A percentile compares a stretch with the other conserved stretches of the same genome.
These are phyloP conservation scores for Willisornis vidua DNA, from an alignment of 2,113 vertebrate species.

Conservation along the genomic window DNA sequence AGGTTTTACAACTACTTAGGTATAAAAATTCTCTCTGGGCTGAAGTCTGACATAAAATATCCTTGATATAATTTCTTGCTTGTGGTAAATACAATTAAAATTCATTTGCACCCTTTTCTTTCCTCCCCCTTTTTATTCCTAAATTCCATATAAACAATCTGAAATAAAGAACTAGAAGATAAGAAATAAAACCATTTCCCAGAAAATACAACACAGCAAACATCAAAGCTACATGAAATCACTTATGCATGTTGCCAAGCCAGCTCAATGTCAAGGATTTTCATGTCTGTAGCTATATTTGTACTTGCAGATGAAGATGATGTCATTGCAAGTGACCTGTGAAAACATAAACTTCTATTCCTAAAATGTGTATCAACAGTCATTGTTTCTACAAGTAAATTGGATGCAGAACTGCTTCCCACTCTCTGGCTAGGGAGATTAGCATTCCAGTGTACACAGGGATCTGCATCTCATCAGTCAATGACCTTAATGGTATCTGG, in stretches of 20 bases:
- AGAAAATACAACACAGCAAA: neutral
- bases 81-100: conserved; percentile 46
- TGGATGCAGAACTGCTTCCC: neutral
- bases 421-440: neutral
- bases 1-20: conserved; percentile 35
- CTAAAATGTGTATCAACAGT: neutral
- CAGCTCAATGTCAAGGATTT: conserved; percentile 6
- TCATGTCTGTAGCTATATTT: neutral
- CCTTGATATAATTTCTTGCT: neutral
- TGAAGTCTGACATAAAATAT: conserved; percentile 25
- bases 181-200: conserved; percentile 1
- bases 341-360: neutral
- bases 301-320: conserved; percentile 33
- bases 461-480: neutral
- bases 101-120: neutral
- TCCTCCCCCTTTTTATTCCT: neutral
- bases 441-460: neutral
- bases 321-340: conserved; percentile 14
- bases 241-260: neutral
- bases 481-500: neutral
- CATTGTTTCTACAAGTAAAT: neutral
- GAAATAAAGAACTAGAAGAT: neutral
- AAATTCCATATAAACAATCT: conserved; percentile 3
- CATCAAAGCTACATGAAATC: neutral
- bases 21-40: conserved; percentile 31